Percentiles rank a stretch among this genome's conserved stretches.
phyloP scores from a whole-genome alignment of 2,888 invertebrate species.

The Ormyrus nitidulus region DNA sequence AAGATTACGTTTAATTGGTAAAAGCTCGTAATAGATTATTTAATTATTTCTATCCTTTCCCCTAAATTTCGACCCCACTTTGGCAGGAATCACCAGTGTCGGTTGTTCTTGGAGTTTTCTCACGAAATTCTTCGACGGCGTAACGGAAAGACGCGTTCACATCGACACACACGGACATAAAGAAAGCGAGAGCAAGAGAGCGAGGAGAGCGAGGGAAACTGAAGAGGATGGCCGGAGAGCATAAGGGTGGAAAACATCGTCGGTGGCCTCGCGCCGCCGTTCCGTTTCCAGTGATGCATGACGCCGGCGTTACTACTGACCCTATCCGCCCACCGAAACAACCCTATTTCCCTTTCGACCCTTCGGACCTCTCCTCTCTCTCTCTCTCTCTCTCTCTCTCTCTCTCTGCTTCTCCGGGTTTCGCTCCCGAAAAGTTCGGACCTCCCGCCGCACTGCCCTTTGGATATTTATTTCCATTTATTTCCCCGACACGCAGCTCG shows the following conservation, averaged over 20 bases:
- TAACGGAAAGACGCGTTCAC: constrained; percentile 2
- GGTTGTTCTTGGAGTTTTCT: neutral
- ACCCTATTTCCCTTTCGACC: constrained; percentile 61
- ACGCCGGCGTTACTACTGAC: constrained; percentile 63
- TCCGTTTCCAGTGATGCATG: constrained; percentile 65
- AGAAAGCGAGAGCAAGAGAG: neutral
- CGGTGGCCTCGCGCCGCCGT: constrained; percentile 38
- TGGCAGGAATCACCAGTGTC: no score
- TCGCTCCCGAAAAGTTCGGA: constrained; percentile 50
- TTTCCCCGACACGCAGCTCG: constrained; percentile 47
- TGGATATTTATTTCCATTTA: constrained; percentile 66
- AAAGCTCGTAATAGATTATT: no score
- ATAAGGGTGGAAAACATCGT: constrained; percentile 53
- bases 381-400: constrained; percentile 1
- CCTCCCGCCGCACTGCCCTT: constrained; percentile 49
- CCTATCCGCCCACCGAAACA: constrained; percentile 64
- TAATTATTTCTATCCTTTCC: no score
- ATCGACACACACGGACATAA: neutral
- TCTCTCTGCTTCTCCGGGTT: constrained; percentile 14
- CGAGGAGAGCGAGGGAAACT: constrained; percentile 2
- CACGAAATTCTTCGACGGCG: neutral
- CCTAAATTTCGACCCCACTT: neutral
- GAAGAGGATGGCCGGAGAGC: neutral
- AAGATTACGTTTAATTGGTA: no score
- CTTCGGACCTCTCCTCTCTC: constrained; percentile 15